These are phyloP conservation scores for Sepiola atlantica DNA, from an alignment of 2,888 invertebrate species.

Conservation along the genomic window DNA sequence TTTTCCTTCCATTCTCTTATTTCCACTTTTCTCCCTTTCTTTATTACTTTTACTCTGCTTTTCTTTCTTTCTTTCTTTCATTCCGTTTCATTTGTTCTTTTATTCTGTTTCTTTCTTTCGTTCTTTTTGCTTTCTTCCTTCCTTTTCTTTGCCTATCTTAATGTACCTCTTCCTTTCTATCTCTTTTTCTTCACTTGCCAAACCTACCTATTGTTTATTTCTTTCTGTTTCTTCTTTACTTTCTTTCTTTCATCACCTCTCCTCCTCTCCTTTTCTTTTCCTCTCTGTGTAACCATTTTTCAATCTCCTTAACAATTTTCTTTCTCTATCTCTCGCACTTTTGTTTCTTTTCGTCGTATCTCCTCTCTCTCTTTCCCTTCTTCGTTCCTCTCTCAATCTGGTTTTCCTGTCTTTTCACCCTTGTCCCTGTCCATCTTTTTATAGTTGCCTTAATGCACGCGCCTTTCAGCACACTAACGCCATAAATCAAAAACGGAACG, in stretches of 20 bases:
- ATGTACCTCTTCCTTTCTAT: neutral
- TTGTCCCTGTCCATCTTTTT: neutral
- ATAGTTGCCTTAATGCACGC: neutral
- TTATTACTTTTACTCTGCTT: neutral
- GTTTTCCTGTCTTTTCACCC: neutral
- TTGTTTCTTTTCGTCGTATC: no score
- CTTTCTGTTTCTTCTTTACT: no score
- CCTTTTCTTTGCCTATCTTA: neutral
- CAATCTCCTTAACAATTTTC: no score
- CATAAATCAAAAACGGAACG: neutral
- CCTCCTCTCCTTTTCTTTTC: no score
- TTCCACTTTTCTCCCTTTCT: neutral
- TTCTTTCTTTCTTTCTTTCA: neutral
- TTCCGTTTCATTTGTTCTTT: neutral
- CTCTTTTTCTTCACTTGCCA: neutral
- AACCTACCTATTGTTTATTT: no score
- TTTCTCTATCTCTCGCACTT: no score
- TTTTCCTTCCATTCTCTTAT: no score
- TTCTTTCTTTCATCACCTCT: no score
- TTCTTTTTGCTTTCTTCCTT: neutral
- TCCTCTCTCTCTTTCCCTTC: neutral
- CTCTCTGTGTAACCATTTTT: no score
- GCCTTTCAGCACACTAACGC: constrained; percentile 14
- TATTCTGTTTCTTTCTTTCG: neutral
- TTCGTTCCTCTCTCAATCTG: neutral